Evolutionary conservation across 2,113 vertebrate genomes (phyloP), one percentile per base, ranked within the genome.

Genomic region (Aphyosemion australe): DNA sequence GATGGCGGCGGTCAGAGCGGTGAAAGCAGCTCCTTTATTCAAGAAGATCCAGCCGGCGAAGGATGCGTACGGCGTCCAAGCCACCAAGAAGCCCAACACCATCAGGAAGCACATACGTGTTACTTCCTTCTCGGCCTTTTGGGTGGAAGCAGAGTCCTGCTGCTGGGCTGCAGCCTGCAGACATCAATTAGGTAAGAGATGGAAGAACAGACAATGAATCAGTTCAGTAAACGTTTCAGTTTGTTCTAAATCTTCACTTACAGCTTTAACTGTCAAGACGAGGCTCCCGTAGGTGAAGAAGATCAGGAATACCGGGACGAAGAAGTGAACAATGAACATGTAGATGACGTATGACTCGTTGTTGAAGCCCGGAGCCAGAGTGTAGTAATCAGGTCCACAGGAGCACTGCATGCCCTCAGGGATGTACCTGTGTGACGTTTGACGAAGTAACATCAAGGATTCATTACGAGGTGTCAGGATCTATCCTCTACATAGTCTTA

Each of bases 81-180:
- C 93, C 49, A 91, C 0, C 45, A 94, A 65, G 65, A 94, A 93
- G 12, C 93, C 93, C 46, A 92, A 5, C 21, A 93, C 92, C 92
- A 94, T 94, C 55, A 95, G 77, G 78, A 93, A 20, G 52, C 93
- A 93, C 93, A 94, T 94, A 45, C 91, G 84, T 0, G 93, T 94
- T 63, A 94, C 93, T 85, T 95, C 93, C 65, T 52, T 93, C 86
- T 94, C 92, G 0, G 93, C 93, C 67, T 94, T 94, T 90, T 94
- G 92, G 2, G 93, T 94, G 0, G 90, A 93, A 13, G 87, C 93
- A 0, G 92, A 93, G 13, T 94, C 92, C 76, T 93, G 93, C 83
- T 95, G 93, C 78, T 92, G 89, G 4, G 94, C 86, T 62, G 83
- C 86, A 41, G 84, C 84, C 81, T 88, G 15, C 41, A 47, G 14